Percentiles rank a stretch among this genome's conserved stretches.
phyloP scores from a whole-genome alignment of 2,113 vertebrate species.

The Sebastes fasciatus region DNA sequence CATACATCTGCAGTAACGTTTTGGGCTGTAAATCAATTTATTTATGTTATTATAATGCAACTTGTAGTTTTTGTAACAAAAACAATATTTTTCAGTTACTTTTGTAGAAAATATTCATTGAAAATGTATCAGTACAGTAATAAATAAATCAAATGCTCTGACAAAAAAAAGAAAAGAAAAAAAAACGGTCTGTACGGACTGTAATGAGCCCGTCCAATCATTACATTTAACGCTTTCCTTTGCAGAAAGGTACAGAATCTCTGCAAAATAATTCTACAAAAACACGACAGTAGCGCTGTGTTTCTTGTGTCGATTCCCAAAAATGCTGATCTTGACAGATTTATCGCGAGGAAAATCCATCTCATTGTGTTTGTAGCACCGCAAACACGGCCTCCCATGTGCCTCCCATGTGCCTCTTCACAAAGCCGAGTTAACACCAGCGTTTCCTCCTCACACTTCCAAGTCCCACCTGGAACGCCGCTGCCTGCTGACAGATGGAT shows the following conservation, averaged over 20 bases:
- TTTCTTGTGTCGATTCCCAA: background rate
- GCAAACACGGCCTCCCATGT: constrained; percentile 17
- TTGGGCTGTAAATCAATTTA: too few species aligned
- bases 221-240: too few species aligned
- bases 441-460: constrained; percentile 41
- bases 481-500: constrained; percentile 15
- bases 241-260: background rate
- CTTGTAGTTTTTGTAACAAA: too few species aligned
- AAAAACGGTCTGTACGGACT: too few species aligned
- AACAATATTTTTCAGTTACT: too few species aligned
- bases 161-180: too few species aligned
- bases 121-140: too few species aligned
- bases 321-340: constrained; percentile 36
- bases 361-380: constrained; percentile 38
- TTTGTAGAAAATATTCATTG: too few species aligned
- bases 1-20: too few species aligned
- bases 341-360: constrained; percentile 12
- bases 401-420: constrained; percentile 23
- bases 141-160: too few species aligned
- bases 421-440: constrained; percentile 10
- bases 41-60: too few species aligned
- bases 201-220: too few species aligned
- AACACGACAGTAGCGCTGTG: constrained; percentile 4
- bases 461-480: constrained; percentile 8
- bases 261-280: background rate